phyloP scores from a whole-genome alignment of 2,888 invertebrate genomes.

The Drosophila prolongata region DNA sequence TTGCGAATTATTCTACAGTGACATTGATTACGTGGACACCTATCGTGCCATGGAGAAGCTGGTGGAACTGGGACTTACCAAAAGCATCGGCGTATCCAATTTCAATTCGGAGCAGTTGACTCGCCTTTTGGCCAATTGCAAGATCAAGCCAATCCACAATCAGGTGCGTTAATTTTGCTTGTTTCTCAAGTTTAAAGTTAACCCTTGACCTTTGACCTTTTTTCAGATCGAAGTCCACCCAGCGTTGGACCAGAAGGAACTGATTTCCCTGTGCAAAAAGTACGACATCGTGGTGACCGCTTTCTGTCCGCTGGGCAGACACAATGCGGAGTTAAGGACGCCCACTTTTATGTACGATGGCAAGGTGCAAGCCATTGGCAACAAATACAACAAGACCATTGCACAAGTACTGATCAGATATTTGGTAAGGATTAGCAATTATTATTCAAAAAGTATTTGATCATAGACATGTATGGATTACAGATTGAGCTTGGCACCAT shows the following conservation, averaged over 20 bases:
- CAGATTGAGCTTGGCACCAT: conserved; percentile 86
- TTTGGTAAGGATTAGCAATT: conserved; percentile 66
- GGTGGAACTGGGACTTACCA: conserved; percentile 87
- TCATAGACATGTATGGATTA: neutral
- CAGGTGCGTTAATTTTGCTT: conserved; percentile 86
- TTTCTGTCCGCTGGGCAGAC: conserved; percentile 92
- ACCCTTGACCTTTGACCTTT: neutral
- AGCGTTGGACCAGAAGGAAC: conserved; percentile 88
- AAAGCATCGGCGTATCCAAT: conserved; percentile 90
- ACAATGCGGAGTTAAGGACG: conserved; percentile 89
- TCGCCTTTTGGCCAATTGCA: conserved; percentile 86
- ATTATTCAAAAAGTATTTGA: neutral
- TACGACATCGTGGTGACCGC: conserved; percentile 89
- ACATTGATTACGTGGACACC: conserved; percentile 89
- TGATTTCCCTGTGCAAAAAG: conserved; percentile 88
- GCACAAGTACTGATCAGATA: conserved; percentile 89
- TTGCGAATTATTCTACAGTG: conserved; percentile 68
- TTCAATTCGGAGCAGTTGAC: conserved; percentile 90
- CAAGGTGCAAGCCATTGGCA: conserved; percentile 87
- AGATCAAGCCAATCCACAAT: conserved; percentile 87
- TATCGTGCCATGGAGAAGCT: conserved; percentile 90
- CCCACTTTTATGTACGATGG: conserved; percentile 86
- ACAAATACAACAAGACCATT: conserved; percentile 88
- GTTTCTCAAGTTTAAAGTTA: neutral
- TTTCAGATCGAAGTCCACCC: conserved; percentile 86